These are phyloP conservation scores for Microtus pennsylvanicus DNA, from an alignment of 2,113 vertebrate genomes.

Conservation along the genomic window DNA sequence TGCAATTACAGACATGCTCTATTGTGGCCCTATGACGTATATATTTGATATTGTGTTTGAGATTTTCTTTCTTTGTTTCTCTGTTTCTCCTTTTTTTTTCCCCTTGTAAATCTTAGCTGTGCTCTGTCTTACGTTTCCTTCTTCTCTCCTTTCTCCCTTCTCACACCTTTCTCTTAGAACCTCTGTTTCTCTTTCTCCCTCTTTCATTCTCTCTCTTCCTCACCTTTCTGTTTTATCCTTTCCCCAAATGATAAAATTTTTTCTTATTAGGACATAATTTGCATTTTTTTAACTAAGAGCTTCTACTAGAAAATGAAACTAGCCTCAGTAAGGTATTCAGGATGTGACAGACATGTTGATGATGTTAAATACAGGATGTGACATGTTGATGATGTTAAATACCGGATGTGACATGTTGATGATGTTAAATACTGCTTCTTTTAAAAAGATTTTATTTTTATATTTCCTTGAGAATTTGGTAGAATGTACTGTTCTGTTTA, in stretches of 20 bases:
- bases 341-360: too few species aligned
- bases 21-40: background rate
- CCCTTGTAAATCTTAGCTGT: background rate
- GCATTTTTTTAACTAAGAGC: background rate
- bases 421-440: background rate
- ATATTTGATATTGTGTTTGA: background rate
- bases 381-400: too few species aligned
- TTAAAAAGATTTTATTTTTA: background rate
- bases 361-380: too few species aligned
- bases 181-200: too few species aligned
- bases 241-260: background rate
- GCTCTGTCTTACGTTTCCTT: rapidly evolving
- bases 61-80: background rate
- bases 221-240: rapidly evolving
- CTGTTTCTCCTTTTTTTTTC: too few species aligned
- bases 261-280: background rate
- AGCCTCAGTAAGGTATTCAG: background rate
- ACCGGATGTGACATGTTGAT: background rate
- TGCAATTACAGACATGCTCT: background rate
- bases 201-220: too few species aligned
- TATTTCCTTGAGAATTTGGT: background rate
- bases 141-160: background rate
- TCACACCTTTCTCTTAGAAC: too few species aligned
- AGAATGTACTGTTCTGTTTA: background rate
- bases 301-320: background rate